phyloP scores from a whole-genome alignment of 2,797 vertebrate species.

The Alauda arvensis region DNA sequence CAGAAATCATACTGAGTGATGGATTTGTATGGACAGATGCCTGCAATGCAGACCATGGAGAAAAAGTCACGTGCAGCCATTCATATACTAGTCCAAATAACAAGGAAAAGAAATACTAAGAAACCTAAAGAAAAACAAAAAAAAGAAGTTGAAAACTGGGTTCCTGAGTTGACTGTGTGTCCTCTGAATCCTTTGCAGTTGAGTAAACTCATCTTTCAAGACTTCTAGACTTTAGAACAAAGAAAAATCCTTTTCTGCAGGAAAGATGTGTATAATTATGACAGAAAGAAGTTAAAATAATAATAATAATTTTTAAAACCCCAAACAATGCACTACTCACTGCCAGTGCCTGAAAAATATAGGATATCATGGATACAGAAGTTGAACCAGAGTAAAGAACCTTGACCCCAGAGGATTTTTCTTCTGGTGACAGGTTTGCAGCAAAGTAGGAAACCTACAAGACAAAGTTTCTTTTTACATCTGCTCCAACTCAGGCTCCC shows the following conservation, averaged over 20 bases:
- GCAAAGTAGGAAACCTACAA: background rate
- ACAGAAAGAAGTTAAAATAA: background rate
- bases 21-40: background rate
- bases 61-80: background rate
- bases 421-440: background rate
- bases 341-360: background rate
- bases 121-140: background rate
- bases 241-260: background rate
- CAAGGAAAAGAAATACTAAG: background rate
- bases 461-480: background rate
- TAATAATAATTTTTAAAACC: rapidly evolving
- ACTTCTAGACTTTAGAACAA: background rate
- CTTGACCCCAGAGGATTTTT: background rate
- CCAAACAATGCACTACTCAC: background rate
- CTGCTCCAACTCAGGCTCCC: background rate
- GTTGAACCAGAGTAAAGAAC: background rate
- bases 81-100: background rate
- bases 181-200: background rate
- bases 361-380: background rate
- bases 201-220: background rate
- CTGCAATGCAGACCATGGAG: background rate
- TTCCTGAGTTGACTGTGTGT: background rate
- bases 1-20: background rate
- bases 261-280: background rate
- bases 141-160: background rate